These are phyloP conservation scores for Percopsis omiscomaycus DNA, from an alignment of 2,797 vertebrate species.

Conservation along the genomic window DNA sequence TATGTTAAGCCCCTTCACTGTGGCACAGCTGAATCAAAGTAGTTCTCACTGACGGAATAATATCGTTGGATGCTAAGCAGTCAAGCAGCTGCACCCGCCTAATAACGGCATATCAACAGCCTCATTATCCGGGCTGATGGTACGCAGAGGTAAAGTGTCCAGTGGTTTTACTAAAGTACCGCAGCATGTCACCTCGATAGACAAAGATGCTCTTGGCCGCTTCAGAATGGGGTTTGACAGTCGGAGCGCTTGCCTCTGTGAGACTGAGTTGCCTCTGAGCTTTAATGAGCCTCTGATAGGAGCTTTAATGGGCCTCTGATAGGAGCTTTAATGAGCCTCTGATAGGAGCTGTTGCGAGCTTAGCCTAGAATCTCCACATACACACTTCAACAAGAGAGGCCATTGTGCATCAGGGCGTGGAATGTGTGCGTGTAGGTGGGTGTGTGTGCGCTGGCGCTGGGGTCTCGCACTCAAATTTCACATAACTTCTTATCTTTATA, in stretches of 20 bases:
- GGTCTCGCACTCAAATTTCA: too few relatives aligned
- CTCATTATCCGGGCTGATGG: neutral
- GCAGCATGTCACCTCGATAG: neutral
- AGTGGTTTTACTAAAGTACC: neutral
- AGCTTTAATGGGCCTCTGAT: too few relatives aligned
- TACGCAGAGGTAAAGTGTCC: neutral
- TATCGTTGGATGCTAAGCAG: constrained; percentile 7
- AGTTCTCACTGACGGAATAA: neutral
- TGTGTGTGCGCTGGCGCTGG: constrained; percentile 8
- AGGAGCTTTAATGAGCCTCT: too few relatives aligned
- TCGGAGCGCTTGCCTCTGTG: constrained; percentile 11
- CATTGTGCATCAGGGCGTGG: constrained; percentile 54
- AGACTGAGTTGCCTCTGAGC: constrained; percentile 38
- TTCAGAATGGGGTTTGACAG: constrained; percentile 14
- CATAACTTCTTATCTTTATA: too few relatives aligned
- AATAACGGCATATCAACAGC: neutral
- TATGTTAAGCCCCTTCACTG: constrained; percentile 17
- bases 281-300: constrained; percentile 51
- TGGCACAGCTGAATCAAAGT: constrained; percentile 23
- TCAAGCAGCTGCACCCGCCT: neutral
- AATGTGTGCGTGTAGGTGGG: constrained; percentile 36
- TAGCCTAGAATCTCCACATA: constrained; percentile 32
- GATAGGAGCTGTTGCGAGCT: constrained; percentile 15
- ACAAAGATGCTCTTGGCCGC: constrained; percentile 27
- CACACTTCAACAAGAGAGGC: constrained; percentile 58